Evolutionary conservation across 2,797 vertebrate species (phyloP), one percentile per base, ranked within the genome.

Genomic region (Alfaro cultratus): DNA sequence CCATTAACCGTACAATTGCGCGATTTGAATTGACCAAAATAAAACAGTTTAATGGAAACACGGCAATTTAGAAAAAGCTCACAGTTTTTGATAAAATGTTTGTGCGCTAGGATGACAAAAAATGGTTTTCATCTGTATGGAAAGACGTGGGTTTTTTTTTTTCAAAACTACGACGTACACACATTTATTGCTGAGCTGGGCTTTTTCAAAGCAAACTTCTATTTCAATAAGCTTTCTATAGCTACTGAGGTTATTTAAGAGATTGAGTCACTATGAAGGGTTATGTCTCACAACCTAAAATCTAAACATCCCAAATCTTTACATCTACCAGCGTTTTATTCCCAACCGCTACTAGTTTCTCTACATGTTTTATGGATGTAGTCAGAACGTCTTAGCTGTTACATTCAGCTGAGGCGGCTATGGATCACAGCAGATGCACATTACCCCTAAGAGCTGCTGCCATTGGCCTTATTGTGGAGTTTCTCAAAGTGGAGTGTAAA

Each of bases 401-500:
- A 51, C 15, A 6, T 18, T 47, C 46, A 49, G 16, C 47, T 6
- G 47, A 47, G 15, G 46, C 15, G 46, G 46, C 46, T 51, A 10
- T 51, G 21, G 21, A 23, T 51, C 49, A 51, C 21, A 23, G 49
- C 8, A 10, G 21, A 51, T 47, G 46, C 46, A 18, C 46, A 47
- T 47, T 4, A 15, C 23, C 26, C 53, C 26, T 6, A 18, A 64
- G 73, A 73, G 46, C 85, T 93, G 87, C 90, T 94, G 93, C 94
- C 87, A 29, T 89, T 94, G 94, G 93, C 91, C 72, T 43, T 8
- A 46, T 75, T 26, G 1, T 6, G 83, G 87, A 88, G 87, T 92
- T 93, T 94, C 86, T 83, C 71, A 74, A 86, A 62, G 89, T 87
- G 82, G 90, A 86, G 46, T 74, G 78, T 67, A 85, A 81, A 71